Evolutionary conservation across 2,797 vertebrate genomes (phyloP).

Genomic region (Karalla daura): DNA sequence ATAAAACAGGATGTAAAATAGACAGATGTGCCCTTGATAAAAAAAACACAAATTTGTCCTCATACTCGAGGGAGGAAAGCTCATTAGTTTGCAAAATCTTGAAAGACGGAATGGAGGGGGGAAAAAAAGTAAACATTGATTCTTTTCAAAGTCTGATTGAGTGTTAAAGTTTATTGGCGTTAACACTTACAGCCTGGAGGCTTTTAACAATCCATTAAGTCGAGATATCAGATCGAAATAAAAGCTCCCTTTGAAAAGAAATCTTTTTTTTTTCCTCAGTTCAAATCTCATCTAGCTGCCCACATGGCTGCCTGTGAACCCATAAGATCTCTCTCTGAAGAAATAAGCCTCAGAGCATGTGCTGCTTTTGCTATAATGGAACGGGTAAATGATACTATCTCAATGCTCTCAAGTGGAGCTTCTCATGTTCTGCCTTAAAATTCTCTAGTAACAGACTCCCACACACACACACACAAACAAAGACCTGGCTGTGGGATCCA

Average conservation of each 20-base stretch:
- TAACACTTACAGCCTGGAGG: slow-evolving; percentile 25
- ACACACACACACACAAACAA: slow-evolving; percentile 9
- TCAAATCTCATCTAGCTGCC: slow-evolving; percentile 26
- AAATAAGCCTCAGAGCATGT: slow-evolving; percentile 9
- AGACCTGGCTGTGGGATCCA: not conserved
- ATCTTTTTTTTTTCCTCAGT: not conserved
- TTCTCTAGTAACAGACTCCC: not conserved
- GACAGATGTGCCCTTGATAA: slow-evolving; percentile 15
- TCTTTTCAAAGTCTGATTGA: slow-evolving; percentile 22
- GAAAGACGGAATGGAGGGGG: not conserved
- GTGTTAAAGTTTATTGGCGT: slow-evolving; percentile 29
- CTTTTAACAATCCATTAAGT: slow-evolving; percentile 36
- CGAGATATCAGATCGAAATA: slow-evolving; percentile 27
- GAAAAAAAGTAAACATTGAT: slow-evolving; percentile 1
- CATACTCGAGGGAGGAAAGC: not conserved
- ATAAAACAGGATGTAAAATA: slow-evolving; percentile 8
- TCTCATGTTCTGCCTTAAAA: not conserved
- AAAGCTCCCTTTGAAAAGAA: slow-evolving; percentile 34
- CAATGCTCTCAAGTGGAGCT: not conserved
- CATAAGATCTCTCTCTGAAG: slow-evolving; percentile 14
- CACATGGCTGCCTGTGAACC: slow-evolving; percentile 23
- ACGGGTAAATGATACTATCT: slow-evolving; percentile 7
- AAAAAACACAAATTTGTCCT: not conserved
- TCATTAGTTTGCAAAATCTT: not conserved
- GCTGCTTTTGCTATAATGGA: slow-evolving; percentile 3